Conservation (phyloP, 2,888 invertebrate genomes). For the Magallana nippona region DNA sequence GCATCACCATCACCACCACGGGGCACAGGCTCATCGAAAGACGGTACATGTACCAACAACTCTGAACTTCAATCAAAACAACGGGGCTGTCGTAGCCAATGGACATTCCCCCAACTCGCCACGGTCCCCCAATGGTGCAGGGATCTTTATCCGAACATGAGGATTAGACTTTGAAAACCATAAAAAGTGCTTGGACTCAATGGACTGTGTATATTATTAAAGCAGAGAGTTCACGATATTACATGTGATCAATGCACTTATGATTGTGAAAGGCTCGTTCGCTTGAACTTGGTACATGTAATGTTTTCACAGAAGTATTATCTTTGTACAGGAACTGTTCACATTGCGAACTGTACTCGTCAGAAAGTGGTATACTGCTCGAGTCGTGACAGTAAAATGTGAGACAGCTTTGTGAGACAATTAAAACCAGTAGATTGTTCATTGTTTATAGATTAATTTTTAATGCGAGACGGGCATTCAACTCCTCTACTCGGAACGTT, state of each 20-base stretch:
- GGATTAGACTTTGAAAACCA: too few species aligned
- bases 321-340: too few species aligned
- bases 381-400: neutral
- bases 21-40: neutral
- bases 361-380: neutral
- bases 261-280: too few species aligned
- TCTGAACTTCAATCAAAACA: conserved; percentile 42
- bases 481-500: neutral
- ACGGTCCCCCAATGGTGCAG: neutral
- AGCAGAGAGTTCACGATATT: too few species aligned
- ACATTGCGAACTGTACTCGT: too few species aligned
- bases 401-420: neutral
- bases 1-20: neutral
- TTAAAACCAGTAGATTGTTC: neutral
- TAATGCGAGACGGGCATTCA: conserved; percentile 15
- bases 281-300: too few species aligned
- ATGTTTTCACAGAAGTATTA: too few species aligned
- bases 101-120: neutral
- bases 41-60: conserved; percentile 35
- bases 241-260: too few species aligned
- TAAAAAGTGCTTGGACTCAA: neutral
- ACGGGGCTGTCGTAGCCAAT: conserved; percentile 27
- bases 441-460: neutral
- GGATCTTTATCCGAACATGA: conserved; percentile 18
- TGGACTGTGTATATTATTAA: neutral